phyloP scores from a whole-genome alignment of 2,113 vertebrate genomes.

The Sylvilagus bachmani region DNA sequence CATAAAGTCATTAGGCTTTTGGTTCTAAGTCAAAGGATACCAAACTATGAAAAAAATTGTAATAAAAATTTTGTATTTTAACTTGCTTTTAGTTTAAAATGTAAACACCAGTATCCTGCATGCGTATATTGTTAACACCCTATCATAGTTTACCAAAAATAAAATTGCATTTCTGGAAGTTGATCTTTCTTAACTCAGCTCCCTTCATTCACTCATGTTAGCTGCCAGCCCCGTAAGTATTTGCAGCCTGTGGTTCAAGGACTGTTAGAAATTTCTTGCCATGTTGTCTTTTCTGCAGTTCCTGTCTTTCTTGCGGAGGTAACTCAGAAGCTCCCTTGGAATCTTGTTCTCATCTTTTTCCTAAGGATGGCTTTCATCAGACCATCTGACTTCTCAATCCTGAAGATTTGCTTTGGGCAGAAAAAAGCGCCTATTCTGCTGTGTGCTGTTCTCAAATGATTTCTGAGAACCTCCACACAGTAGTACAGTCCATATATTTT shows the following conservation, averaged over 20 bases:
- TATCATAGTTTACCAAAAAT: not conserved
- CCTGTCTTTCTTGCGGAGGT: not conserved
- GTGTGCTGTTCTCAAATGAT: slow-evolving; percentile 16
- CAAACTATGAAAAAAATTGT: not conserved
- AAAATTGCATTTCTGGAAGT: not conserved
- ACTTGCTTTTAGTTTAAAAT: slow-evolving; percentile 5
- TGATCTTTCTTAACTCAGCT: not conserved
- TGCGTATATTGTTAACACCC: slow-evolving; percentile 45
- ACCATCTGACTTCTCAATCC: not conserved
- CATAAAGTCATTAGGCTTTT: not conserved
- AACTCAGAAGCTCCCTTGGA: slow-evolving; percentile 11
- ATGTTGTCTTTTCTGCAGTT: not conserved
- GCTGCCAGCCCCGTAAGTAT: not conserved
- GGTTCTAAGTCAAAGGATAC: slow-evolving; percentile 44
- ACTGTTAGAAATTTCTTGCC: slow-evolving; percentile 21
- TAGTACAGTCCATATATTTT: not conserved
- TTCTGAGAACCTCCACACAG: not conserved
- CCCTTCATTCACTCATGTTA: slow-evolving; percentile 25
- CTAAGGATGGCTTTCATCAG: not conserved
- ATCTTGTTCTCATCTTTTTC: not conserved
- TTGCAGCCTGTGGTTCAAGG: not conserved
- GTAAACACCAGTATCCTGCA: not conserved
- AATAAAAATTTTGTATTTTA: slow-evolving; percentile 13
- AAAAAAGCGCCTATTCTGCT: not conserved
- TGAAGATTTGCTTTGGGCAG: slow-evolving; percentile 44